Evolutionary conservation across 2,113 vertebrate species (phyloP).

Genomic region (Callospermophilus lateralis): DNA sequence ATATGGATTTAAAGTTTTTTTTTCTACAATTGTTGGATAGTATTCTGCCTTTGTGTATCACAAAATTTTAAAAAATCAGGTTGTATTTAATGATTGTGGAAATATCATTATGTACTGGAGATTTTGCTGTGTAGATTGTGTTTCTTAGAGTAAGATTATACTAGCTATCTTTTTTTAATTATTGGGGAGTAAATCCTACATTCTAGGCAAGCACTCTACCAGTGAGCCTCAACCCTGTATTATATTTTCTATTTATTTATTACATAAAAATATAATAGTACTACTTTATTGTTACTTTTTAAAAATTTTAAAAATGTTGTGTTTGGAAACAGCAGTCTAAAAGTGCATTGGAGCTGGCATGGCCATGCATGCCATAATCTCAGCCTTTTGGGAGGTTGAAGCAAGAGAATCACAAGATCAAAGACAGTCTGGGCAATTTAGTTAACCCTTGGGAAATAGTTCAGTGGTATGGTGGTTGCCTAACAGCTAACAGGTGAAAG

Average conservation of each 20-base stretch:
- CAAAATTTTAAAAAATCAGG: not conserved
- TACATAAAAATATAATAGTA: not conserved
- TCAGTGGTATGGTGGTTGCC: not conserved
- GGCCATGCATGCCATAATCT: not conserved
- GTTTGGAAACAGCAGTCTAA: not conserved
- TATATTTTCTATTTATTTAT: too few relatives aligned
- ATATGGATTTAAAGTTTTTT: not conserved
- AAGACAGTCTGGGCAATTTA: not conserved
- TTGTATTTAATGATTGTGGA: not conserved
- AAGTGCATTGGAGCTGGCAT: not conserved
- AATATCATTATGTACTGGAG: not conserved
- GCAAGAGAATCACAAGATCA: not conserved
- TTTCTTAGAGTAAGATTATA: not conserved
- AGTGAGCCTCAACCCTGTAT: too few relatives aligned
- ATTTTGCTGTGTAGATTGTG: not conserved
- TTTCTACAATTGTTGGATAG: not conserved
- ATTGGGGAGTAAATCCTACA: too few relatives aligned
- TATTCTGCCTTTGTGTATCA: not conserved
- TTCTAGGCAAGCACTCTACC: too few relatives aligned
- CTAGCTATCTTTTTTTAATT: too few relatives aligned
- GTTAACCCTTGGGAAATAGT: not conserved
- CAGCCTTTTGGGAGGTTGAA: not conserved
- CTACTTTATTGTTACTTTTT: not conserved
- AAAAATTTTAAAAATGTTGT: not conserved
- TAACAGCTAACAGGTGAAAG: not conserved